Percentiles rank a stretch among this genome's conserved stretches.
Evolutionary conservation across 2,113 vertebrate genomes (phyloP).

Genomic region (Ochotona curzoniae): DNA sequence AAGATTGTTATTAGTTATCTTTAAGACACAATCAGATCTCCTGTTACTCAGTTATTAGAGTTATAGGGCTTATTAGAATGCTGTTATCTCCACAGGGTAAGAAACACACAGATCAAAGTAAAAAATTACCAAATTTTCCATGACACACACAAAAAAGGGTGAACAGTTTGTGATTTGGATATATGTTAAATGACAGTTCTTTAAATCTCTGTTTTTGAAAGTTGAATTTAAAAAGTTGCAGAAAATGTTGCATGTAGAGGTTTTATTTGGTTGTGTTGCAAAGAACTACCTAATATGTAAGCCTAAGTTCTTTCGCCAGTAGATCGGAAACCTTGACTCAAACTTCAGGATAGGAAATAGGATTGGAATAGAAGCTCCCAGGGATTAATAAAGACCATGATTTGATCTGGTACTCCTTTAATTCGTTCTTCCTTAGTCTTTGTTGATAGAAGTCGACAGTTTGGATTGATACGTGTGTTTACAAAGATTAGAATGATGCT

Average conservation of each 20-base stretch:
- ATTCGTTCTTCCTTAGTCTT: not conserved
- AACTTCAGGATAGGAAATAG: not conserved
- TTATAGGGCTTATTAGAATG: slow-evolving; percentile 11
- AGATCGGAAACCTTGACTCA: slow-evolving; percentile 2
- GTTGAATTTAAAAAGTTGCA: slow-evolving; percentile 19
- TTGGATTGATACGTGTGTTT: not conserved
- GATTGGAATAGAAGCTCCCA: not conserved
- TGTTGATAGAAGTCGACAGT: not conserved
- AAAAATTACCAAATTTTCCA: not conserved
- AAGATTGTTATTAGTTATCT: slow-evolving; percentile 32
- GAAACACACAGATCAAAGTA: not conserved
- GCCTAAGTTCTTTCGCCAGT: not conserved
- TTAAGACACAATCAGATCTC: not conserved
- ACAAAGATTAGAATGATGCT: not conserved
- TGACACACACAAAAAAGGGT: slow-evolving; percentile 24
- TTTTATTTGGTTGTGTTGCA: slow-evolving; percentile 22
- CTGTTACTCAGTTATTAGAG: not conserved
- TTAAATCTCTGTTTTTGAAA: slow-evolving; percentile 21
- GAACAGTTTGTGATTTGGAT: not conserved
- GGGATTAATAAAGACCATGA: not conserved
- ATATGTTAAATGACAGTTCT: slow-evolving; percentile 2
- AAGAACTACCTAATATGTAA: not conserved
- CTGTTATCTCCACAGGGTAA: slow-evolving; percentile 32
- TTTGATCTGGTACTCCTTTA: not conserved
- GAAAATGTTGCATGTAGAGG: not conserved